Conservation (phyloP, 2,888 invertebrate species). For the Microchrysa polita region DNA sequence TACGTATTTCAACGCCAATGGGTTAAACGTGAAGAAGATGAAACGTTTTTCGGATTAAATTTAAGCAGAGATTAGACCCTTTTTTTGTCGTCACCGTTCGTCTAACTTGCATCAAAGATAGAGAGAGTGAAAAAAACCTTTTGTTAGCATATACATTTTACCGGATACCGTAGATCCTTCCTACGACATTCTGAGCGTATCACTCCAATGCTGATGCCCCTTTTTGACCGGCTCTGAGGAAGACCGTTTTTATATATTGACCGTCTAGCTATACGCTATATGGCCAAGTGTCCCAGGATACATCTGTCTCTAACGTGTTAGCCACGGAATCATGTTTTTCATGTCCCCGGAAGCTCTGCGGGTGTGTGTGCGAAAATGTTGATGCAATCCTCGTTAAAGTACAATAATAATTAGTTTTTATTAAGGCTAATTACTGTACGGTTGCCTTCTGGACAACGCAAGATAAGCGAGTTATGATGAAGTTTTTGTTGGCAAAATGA, state of each 20-base stretch:
- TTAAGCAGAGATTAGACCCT: constrained; percentile 37
- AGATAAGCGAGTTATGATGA: constrained; percentile 24
- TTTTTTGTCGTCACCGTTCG: neutral
- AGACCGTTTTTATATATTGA: neutral
- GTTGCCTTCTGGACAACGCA: constrained; percentile 11
- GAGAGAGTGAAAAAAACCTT: constrained; percentile 33
- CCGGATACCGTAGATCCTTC: neutral
- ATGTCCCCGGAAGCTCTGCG: neutral
- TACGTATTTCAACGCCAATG: constrained; percentile 18
- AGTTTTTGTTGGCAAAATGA: neutral
- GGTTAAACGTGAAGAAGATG: constrained; percentile 36
- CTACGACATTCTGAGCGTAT: neutral
- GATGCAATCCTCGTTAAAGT: constrained; percentile 33
- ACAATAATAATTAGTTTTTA: constrained; percentile 40
- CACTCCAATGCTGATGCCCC: neutral
- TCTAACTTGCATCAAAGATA: no score
- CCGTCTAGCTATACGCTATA: neutral
- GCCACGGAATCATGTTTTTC: constrained; percentile 14
- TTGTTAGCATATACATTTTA: constrained; percentile 27
- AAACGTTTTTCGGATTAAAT: constrained; percentile 43
- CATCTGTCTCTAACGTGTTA: neutral
- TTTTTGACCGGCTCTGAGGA: neutral
- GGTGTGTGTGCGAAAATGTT: no score
- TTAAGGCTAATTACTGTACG: constrained; percentile 30
- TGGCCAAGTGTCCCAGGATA: neutral